phyloP scores from a whole-genome alignment of 2,797 vertebrate species.

The Selene dorsalis region DNA sequence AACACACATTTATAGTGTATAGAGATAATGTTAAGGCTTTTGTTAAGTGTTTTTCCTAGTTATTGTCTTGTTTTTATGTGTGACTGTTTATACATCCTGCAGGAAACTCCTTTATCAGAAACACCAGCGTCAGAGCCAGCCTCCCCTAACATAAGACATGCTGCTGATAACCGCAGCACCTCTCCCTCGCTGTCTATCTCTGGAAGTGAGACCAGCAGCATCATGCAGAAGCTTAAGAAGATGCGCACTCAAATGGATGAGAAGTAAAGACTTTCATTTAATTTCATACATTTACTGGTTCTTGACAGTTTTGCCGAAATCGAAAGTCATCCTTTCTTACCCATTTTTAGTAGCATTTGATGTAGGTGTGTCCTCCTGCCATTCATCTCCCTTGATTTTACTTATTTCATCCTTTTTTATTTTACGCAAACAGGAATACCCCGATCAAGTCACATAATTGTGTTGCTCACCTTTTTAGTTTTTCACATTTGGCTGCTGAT shows the following conservation, averaged over 20 bases:
- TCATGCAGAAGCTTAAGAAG: slow-evolving; percentile 99
- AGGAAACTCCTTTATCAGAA: slow-evolving; percentile 88
- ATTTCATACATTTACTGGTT: not conserved
- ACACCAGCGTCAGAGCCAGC: slow-evolving; percentile 80
- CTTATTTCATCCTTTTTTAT: not conserved
- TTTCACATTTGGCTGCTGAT: not conserved
- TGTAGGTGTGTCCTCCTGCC: not conserved
- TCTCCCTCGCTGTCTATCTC: slow-evolving; percentile 92
- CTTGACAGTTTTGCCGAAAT: not conserved
- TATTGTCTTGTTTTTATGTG: slow-evolving; percentile 5
- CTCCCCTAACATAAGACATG: slow-evolving; percentile 77
- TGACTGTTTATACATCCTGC: slow-evolving; percentile 9
- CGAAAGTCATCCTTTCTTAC: not conserved
- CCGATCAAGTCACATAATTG: not conserved
- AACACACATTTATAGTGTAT: not conserved
- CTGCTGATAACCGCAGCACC: slow-evolving; percentile 89
- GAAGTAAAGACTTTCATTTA: slow-evolving; percentile 86
- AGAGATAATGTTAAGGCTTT: not conserved
- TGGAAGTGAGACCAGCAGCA: slow-evolving; percentile 98
- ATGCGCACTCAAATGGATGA: slow-evolving; percentile 98
- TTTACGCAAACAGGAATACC: not conserved
- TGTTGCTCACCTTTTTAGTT: not conserved
- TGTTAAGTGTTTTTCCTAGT: not conserved
- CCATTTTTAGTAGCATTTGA: slow-evolving; percentile 12
- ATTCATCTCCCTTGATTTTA: slow-evolving; percentile 20